Conservation (phyloP, 2,113 vertebrate genomes). For the Nerophis lumbriciformis region DNA sequence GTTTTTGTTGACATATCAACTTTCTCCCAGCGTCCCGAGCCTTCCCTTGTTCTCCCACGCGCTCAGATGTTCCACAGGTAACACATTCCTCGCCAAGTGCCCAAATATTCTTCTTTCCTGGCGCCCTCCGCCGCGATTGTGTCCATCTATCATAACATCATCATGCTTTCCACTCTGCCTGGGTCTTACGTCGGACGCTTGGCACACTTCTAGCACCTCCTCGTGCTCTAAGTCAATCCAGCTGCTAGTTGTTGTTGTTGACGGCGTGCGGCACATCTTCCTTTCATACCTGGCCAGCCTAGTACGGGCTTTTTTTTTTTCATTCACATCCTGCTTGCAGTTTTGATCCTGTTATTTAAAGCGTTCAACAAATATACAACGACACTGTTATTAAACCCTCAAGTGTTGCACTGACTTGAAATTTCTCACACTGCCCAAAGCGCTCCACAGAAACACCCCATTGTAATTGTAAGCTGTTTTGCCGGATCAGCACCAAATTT, state of each 20-base stretch:
- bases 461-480: too few species aligned
- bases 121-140: constrained; percentile 47
- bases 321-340: neutral
- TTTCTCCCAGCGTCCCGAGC: neutral
- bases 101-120: constrained; percentile 54
- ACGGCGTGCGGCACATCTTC: too few species aligned
- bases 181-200: neutral
- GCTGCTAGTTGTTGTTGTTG: neutral
- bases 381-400: too few species aligned
- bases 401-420: too few species aligned
- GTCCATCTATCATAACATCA: constrained; percentile 58
- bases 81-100: constrained; percentile 47
- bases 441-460: too few species aligned
- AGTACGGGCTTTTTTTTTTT: neutral
- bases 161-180: constrained; percentile 40
- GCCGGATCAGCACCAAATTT: too few species aligned
- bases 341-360: neutral
- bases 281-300: neutral
- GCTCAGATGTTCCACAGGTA: constrained; percentile 31
- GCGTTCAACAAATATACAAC: too few species aligned
- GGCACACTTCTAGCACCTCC: neutral
- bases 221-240: neutral
- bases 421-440: too few species aligned
- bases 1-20: constrained; percentile 7
- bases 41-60: constrained; percentile 19